These are phyloP conservation scores for Protaetia brevitarsis DNA, from an alignment of 1,140 invertebrate genomes.

Conservation along the genomic window DNA sequence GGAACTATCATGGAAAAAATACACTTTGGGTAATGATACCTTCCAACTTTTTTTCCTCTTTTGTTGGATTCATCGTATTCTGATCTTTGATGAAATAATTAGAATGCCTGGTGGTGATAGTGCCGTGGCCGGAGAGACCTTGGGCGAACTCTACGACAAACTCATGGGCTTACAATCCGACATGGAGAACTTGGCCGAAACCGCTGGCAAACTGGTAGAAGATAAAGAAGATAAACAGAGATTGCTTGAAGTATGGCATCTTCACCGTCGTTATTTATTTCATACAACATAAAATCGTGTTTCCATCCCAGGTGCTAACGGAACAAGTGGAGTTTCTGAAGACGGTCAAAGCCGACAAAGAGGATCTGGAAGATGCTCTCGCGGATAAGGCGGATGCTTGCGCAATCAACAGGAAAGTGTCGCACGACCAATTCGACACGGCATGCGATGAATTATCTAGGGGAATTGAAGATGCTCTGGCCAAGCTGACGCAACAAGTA, in stretches of 20 bases:
- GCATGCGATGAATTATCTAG: slow-evolving; percentile 62
- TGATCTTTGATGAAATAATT: neutral
- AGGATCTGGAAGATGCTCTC: slow-evolving; percentile 64
- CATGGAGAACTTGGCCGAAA: slow-evolving; percentile 45
- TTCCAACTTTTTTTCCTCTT: neutral
- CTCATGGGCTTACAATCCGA: slow-evolving; percentile 46
- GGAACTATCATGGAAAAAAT: slow-evolving; percentile 35
- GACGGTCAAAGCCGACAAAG: slow-evolving; percentile 59
- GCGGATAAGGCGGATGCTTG: slow-evolving; percentile 68
- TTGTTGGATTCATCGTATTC: neutral
- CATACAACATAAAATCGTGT: too few species aligned
- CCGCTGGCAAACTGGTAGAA: slow-evolving; percentile 41
- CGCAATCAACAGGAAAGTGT: slow-evolving; percentile 65
- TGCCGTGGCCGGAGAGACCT: slow-evolving; percentile 21
- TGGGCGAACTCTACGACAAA: slow-evolving; percentile 42
- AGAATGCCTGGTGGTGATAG: slow-evolving; percentile 23
- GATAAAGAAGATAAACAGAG: slow-evolving; percentile 42
- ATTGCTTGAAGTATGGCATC: slow-evolving; percentile 34
- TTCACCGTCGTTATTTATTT: neutral
- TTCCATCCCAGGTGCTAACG: slow-evolving; percentile 31
- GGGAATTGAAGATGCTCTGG: slow-evolving; percentile 60
- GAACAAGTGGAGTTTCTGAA: slow-evolving; percentile 47
- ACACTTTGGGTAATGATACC: slow-evolving; percentile 29
- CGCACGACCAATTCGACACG: slow-evolving; percentile 64
- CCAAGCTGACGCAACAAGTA: slow-evolving; percentile 61